Base-by-base conservation (phyloP, 1,140 invertebrate species). In the Solenopsis invicta region DNA sequence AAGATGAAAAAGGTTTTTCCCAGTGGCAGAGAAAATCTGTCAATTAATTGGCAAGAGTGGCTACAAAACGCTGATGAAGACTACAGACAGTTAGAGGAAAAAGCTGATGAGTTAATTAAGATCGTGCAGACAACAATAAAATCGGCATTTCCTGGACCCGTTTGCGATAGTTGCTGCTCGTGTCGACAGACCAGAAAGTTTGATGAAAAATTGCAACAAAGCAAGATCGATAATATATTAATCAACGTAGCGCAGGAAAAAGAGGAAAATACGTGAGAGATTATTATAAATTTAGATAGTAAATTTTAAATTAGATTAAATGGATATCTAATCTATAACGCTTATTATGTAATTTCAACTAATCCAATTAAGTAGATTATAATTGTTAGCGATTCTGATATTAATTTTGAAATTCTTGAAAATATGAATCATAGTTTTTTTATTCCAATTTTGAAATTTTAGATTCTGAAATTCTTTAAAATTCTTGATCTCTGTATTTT, bases 151-250 rank as follows among this genome's bases (percentile, higher is more conserved):
- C 88, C 91, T 29, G 74, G 34, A 6, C 86, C 72, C 0, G 74
- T 62, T 8, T 95, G 94, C n/a, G 93, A 94, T 48, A 86, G 72
- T 64, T 95, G 94, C 45, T 95, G 94, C 48, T 69, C 88, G 0
- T 94, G 94, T 77, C 89, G 92, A 71, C 91, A 95, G 82, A 92
- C 87, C 0, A 88, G 72, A 52, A 94, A 94, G 41, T 52, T 89
- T 21, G 66, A 92, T 9, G 18, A 89, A 12, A 91, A 86, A 34
- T 87, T 76, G 12, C 90, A 90, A 6, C 72, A 87, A 52, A 92
- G 76, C 0, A 91, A 67, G 4, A 67, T 21, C 37, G 9, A 9
- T 9, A 37, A 93, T 69, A 54, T 54, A 8, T 90, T 94, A 12
- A 91, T 93, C 8, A 75, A 92, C 41, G 71, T 29, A 29, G 29